Evolutionary conservation across 2,797 vertebrate genomes (phyloP), one percentile per base, ranked within the genome.

Genomic region (Aldrovandia affinis): DNA sequence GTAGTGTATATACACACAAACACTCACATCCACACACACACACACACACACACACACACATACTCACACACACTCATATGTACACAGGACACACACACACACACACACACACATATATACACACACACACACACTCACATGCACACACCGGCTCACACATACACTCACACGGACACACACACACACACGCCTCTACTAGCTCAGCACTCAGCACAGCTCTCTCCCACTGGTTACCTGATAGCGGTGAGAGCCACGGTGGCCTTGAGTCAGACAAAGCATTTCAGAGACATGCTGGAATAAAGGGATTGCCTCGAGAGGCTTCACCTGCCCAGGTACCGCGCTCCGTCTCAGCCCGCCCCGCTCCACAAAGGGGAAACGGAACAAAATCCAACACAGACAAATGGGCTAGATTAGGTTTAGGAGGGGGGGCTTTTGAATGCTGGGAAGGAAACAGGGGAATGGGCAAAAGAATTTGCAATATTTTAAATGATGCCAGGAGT

Each of bases 231-330:
- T 95, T 95, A 97, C 95, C 94, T 93, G 96, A 97, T 97, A 97
- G 96, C 93, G 95, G 96, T 97, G 96, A 96, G 96, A 97, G 95
- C 95, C 80, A 87, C 90, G 88, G 93, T 94, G 95, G 93, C 93
- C 94, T 90, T 95, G 89, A 59, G 89, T 92, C 93, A 95, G 95
- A 97, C 96, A 95, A 95, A 96, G 94, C 93, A 79, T 95, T 97
- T 97, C 95, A 97, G 95, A 96, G 94, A 93, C 93, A 93, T 94
- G 94, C 94, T 92, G 93, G 95, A 95, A 96, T 93, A 90, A 91
- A 91, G 89, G 84, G 88, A 88, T n/a, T 14, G 86, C 89, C 94
- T 91, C 92, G 85, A 65, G 95, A 91, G 94, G 93, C 86, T 61
- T 55, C 87, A 0, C 81, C 68, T 75, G 3, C 18, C 30, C 83